Base-by-base conservation (phyloP, 2,113 vertebrate species). In the Uropsilus gracilis region DNA sequence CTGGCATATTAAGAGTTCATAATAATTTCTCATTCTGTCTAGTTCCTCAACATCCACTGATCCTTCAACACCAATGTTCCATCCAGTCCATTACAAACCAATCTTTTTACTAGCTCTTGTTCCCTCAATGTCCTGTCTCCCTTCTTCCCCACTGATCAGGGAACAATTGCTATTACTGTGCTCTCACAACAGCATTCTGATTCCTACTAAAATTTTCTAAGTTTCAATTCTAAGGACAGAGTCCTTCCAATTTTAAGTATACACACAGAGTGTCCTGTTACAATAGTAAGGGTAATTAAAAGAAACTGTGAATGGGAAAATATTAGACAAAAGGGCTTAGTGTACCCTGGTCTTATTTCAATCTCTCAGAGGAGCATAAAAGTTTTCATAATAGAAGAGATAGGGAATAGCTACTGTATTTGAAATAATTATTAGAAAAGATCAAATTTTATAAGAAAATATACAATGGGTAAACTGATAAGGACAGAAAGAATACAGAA, bases 101-200 rank as follows among this genome's bases (percentile, higher is more conserved):
- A 30, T 28, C 6, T 55, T 72, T 72, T 78, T 44, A 39, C 37
- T 64, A 39, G 55, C 26, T 71, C 32, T 85, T 26, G 55, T 4
- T 72, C 7, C 2, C 14, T 46, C 2, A 0, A 22, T 12, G 32
- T 53, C 22, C 55, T 86, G 16, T 84, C 22, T 32, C 68, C 32
- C 18, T 90, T 22, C 13, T 90, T 85, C 71, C 48, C 37, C 44
- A 72, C 0, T 46, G 7, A 78, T 24, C 8, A 69, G 34, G 44
- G 72, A 86, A 86, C 17, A 63, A 64, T 69, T 10, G 69, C 16
- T 80, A 78, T 44, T 22, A 77, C 32, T 90, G 17, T 55, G 39
- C 73, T 94, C 10, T 94, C 44, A n/a, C n/a, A 86, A 72, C 8
- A 72, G n/a, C n/a, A 81, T n/a, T n/a, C 26, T 73, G 55, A 77